These are phyloP conservation scores for Phodopus roborovskii DNA, from an alignment of 2,113 vertebrate genomes.

Conservation along the genomic window DNA sequence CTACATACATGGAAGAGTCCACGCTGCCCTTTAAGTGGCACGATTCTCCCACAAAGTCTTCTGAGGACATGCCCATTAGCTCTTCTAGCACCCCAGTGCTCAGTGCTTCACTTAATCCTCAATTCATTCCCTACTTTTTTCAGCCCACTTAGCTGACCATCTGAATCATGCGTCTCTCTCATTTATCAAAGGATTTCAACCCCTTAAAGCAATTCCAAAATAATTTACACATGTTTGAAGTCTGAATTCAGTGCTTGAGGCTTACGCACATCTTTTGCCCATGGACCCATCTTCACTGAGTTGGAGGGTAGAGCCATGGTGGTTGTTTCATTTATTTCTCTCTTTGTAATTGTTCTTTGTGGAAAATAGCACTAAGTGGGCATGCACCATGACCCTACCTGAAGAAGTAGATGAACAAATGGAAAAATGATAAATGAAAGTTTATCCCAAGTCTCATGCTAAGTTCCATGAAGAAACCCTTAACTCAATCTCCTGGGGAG, in stretches of 20 bases:
- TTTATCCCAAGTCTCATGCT: not conserved
- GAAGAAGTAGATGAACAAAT: not conserved
- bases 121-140: not conserved
- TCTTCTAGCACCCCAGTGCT: not conserved
- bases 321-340: constrained; percentile 1
- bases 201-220: constrained; percentile 47
- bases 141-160: not conserved
- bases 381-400: not conserved
- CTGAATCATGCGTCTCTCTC: not conserved
- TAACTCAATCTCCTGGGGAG: not conserved
- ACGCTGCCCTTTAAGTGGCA: constrained; percentile 9
- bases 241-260: not conserved
- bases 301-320: not conserved
- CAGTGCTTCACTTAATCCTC: constrained; percentile 13
- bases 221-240: not conserved
- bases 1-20: not conserved
- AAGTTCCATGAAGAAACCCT: not conserved
- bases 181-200: constrained; percentile 12
- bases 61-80: not conserved
- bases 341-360: not conserved
- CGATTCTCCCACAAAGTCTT: not conserved
- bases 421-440: not conserved
- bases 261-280: not conserved
- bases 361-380: not conserved
- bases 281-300: not conserved